Evolutionary conservation across 2,113 vertebrate species (phyloP), one percentile per base, ranked within the genome.

Genomic region (Laterallus jamaicensis): DNA sequence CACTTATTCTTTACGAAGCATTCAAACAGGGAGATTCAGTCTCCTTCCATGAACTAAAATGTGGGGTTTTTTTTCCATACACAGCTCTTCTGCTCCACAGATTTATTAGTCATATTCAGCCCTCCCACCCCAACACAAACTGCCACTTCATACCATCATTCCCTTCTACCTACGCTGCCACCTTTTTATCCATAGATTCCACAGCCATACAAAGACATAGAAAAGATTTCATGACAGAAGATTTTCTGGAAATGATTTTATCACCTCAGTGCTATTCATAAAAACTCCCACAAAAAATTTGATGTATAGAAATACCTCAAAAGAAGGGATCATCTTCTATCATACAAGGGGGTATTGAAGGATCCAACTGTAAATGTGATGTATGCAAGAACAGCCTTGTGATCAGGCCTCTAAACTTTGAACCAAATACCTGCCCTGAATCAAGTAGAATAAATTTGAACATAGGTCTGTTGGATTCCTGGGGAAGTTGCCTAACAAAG

Each of bases 401-500:
- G 25, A 59, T 29, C 28, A 42, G 49, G 60, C 18, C 22, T 24
- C 13, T 64, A 54, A 31, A 93, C 50, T 76, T 52, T n/a, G 73
- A 81, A 21, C 5, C 49, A 76, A 22, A 35, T 25, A 77, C 15
- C 40, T 73, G 29, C 12, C 47, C 31, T 37, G 19, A 83, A 71
- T 56, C 52, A 71, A 62, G 19, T 4, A 82, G 12, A 92, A 80
- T 20, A 82, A 60, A 58, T 12, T 1, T 32, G 21, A 82, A 37
- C 0, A 2, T 1, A 14, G 5, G 15, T 12, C 54, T 68, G 14
- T 54, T 59, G 9, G 31, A 67, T 55, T 74, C 19, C 39, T 5
- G 14, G 21, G 31, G 26, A 93, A 63, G 50, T 3, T 66, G 49
- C 20, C 70, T 52, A 68, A 60, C 26, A 42, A 32, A 96, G 49